Evolutionary conservation across 1,140 invertebrate species (phyloP), one percentile per base, ranked within the genome.

Genomic region (Drosophila insularis): DNA sequence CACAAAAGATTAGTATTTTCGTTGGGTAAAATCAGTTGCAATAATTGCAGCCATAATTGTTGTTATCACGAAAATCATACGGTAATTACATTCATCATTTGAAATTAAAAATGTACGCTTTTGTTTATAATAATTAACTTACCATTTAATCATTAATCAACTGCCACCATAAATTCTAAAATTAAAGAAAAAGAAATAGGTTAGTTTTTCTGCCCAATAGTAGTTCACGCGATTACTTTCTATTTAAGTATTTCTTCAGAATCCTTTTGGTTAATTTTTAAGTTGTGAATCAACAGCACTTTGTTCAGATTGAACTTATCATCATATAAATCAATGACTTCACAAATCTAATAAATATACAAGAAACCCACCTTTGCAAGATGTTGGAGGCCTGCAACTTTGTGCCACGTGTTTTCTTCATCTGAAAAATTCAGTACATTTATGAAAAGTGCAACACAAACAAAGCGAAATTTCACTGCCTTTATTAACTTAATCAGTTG

Each of bases 291-390:
- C 86, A 90, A 85, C 86, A 89, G 65, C 54, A 67, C 62, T 80
- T 89, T 81, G 75, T 85, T 89, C 81, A 86, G 86, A 90, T 81
- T 90, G 65, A 90, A 74, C 78, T 90, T 86, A 90, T 87, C 87
- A 90, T 90, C 87, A 87, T 43, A 19, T 56, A 40, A 40, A 70
- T 65, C 8, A 13, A 5, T 59, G 23, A 27, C 17, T 35, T 17
- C 23, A 50, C 17, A 4, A 4, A 31, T 54, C n/a, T n/a, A n/a
- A n/a, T 6, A 4, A 27, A 23, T 11, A 54, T 8, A 35, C 6
- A 13, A 13, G 1, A 11, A 53, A 69, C 59, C 21, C 68, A 75
- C 74, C 72, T 69, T 69, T 64, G 8, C 13, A 46, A 6, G 10
- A 0, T 11, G 40, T 27, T 11, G 35, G 71, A 68, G 78, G 74